Conservation (phyloP, 2,888 invertebrate genomes). For the Steinernema hermaphroditum region DNA sequence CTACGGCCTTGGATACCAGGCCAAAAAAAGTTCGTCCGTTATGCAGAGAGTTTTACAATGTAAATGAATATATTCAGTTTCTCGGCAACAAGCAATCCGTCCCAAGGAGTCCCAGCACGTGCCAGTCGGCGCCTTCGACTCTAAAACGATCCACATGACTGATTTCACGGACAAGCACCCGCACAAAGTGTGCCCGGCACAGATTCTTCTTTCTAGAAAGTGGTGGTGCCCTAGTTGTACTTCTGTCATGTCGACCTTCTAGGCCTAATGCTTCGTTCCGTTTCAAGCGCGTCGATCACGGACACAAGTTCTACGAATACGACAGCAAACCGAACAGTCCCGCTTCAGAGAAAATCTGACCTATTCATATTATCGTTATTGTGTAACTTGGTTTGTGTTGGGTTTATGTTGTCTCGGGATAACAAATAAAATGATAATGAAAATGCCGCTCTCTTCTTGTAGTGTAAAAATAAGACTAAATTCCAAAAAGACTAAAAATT, state of each 20-base stretch:
- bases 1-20: not conserved
- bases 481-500: too few species aligned
- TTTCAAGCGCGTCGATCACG: not conserved
- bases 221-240: not conserved
- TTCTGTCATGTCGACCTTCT: not conserved
- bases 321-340: conserved; percentile 5
- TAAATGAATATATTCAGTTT: not conserved
- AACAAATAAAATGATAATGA: too few species aligned
- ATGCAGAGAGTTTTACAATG: not conserved
- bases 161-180: conserved; percentile 16
- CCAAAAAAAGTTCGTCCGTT: not conserved
- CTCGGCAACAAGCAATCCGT: not conserved
- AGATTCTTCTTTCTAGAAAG: not conserved
- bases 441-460: too few species aligned
- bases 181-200: conserved; percentile 8
- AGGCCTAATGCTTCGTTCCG: not conserved
- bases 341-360: too few species aligned
- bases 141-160: not conserved
- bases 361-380: too few species aligned
- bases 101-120: conserved; percentile 14
- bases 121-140: conserved; percentile 10
- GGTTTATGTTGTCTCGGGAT: too few species aligned
- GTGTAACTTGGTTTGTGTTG: too few species aligned
- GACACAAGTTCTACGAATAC: not conserved
- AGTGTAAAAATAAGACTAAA: too few species aligned